Evolutionary conservation across 1,140 invertebrate species (phyloP), one percentile per base, ranked within the genome.

Genomic region (Heliothis virescens): DNA sequence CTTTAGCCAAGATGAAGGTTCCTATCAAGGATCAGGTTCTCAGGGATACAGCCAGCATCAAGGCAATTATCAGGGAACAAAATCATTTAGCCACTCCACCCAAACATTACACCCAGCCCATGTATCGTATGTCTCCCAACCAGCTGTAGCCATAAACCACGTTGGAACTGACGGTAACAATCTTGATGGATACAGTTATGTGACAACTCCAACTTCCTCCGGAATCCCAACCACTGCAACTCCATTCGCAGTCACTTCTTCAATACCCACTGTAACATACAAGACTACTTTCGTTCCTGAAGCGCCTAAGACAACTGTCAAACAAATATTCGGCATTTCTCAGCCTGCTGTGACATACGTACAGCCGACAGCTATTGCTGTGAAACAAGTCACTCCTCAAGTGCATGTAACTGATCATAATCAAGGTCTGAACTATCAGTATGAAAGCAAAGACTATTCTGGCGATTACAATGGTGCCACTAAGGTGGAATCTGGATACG

Each of bases 271-370:
- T 5, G 69, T 86, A n/a, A 81, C 85, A 3, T 94, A 90, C 65
- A 94, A 89, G 83, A 92, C 92, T 53, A 89, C 92, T 11, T 93
- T 89, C 59, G 87, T 95, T 9, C 88, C 92, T 55, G 86, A 90
- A 83, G 82, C 82, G 41, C 93, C 94, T 15, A 95, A 90, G 82
- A 89, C 91, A 13, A 90, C 85, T 74, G 85, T 95, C 10, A 93
- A 92, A 73, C 91, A 95, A 91, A 82, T 95, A 63, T 95, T 95
- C 67, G 89, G 90, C 5, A 90, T 89, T 60, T 90, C 91, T 59
- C 90, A 94, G 82, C 91, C 92, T 41, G 89, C 87, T 21, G 89
- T 94, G 47, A 94, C 94, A 10, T 91, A 89, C 47, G 91, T 94
- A 7, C 91, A 94, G 87, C 93, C 93, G 10, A 85, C 91, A 7